Percentiles rank a stretch among this genome's conserved stretches.
Conservation (phyloP, 2,888 invertebrate genomes). For the Stenolophus ochropezus region DNA sequence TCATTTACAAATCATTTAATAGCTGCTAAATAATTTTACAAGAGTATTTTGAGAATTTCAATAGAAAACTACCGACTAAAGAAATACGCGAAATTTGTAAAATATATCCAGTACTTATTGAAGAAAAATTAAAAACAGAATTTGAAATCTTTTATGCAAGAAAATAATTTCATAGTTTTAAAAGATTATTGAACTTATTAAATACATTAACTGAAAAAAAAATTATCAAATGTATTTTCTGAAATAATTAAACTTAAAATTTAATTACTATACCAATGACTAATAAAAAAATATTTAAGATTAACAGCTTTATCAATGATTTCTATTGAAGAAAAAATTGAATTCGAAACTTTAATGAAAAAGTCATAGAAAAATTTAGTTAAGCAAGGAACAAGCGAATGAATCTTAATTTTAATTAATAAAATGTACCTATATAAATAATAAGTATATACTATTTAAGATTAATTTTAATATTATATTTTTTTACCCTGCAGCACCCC, state of each 20-base stretch:
- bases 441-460: no score
- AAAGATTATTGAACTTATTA: not conserved
- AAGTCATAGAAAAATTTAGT: constrained; percentile 12
- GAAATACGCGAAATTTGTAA: not conserved
- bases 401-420: no score
- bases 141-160: not conserved
- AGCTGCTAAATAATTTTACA: not conserved
- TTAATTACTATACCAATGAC: not conserved
- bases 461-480: no score
- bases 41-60: not conserved
- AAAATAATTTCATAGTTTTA: not conserved
- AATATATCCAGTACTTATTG: not conserved
- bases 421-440: no score
- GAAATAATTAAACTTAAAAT: not conserved
- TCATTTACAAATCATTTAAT: not conserved
- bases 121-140: not conserved
- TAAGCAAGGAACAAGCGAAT: no score
- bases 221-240: not conserved
- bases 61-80: not conserved
- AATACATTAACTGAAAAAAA: not conserved
- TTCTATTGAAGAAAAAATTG: not conserved
- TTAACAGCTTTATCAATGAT: no score
- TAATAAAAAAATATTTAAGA: not conserved
- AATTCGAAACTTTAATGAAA: not conserved
- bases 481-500: no score